Evolutionary conservation across 2,113 vertebrate genomes (phyloP), one percentile per base, ranked within the genome.

Genomic region (Herpetotheres cachinnans): DNA sequence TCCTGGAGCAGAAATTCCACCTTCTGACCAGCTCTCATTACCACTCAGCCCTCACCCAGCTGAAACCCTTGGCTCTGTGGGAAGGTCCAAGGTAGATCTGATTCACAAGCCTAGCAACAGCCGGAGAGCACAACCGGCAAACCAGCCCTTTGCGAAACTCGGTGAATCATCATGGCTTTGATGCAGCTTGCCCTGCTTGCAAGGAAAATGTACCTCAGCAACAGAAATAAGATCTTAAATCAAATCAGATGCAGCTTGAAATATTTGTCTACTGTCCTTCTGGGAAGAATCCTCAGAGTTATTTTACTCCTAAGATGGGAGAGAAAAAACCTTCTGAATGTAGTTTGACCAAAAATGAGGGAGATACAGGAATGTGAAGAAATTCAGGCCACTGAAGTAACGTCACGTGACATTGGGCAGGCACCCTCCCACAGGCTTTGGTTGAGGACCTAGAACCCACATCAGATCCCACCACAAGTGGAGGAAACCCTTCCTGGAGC

Each of bases 201-300:
- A 77, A 88, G 89, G 87, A 93, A 95, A 97, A 93, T 67, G 63
- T 88, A 95, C 93, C 84, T 97, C 94, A 93, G 74, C 46, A 86
- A 87, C 74, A 93, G 87, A 93, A 97, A 97, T 67, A 49, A 91
- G 70, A 83, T 58, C 84, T 87, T 91, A 88, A 96, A 95, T 62
- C 77, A 92, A 96, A 93, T 94, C 86, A 93, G 42, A 77, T 42
- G 27, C 91, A 86, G 89, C 46, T 70, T 91, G 63, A 82, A 95
- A 73, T 77, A 93, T 77, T 94, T 85, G 70, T 83, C 61, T 91
- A n/a, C 70, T 65, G 40, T 80, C 95, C 81, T 82, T 89, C 91
- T 73, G 55, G 74, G 87, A 95, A 94, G 50, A 74, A 88, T 73
- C 26, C 19, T 69, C 56, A 13, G 59, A 74, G 78, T 44, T 73